Evolutionary conservation across 2,888 invertebrate species (phyloP).

Genomic region (Epinotia brunnichana): DNA sequence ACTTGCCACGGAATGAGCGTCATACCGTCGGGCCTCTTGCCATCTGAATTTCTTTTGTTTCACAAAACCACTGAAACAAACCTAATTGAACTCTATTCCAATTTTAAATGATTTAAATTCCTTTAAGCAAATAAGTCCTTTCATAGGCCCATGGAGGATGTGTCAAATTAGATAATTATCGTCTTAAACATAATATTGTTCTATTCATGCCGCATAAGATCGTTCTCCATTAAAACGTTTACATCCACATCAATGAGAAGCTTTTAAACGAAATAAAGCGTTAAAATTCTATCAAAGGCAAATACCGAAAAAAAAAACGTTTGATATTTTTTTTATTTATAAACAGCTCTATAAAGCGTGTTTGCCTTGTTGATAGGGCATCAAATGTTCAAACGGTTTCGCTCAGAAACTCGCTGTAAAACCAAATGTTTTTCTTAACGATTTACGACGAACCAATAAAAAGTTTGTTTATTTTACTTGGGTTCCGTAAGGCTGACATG

Average conservation of each 20-base stretch:
- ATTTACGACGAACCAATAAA: slow-evolving; percentile 30
- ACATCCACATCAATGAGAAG: background rate
- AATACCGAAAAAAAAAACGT: slow-evolving; percentile 1
- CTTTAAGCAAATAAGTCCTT: too few species aligned
- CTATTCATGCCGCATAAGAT: too few species aligned
- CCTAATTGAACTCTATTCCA: too few species aligned
- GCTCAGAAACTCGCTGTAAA: slow-evolving; percentile 34
- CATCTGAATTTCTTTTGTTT: too few species aligned
- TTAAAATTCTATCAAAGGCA: slow-evolving; percentile 17
- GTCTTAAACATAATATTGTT: too few species aligned
- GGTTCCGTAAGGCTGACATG: slow-evolving; percentile 18
- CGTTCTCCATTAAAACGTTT: background rate
- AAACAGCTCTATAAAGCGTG: slow-evolving; percentile 25
- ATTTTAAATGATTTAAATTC: too few species aligned
- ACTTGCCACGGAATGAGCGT: too few species aligned
- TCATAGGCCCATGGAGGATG: too few species aligned
- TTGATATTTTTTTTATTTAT: slow-evolving; percentile 21
- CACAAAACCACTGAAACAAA: too few species aligned
- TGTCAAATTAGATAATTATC: too few species aligned
- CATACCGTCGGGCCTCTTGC: too few species aligned
- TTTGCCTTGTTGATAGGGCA: slow-evolving; percentile 40
- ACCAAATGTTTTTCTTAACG: slow-evolving; percentile 36
- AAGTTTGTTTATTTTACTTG: background rate
- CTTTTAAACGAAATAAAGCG: slow-evolving; percentile 18
- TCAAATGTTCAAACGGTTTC: slow-evolving; percentile 40